Base-by-base conservation (phyloP, 2,888 invertebrate species). In the Sarcophaga carnaria region DNA sequence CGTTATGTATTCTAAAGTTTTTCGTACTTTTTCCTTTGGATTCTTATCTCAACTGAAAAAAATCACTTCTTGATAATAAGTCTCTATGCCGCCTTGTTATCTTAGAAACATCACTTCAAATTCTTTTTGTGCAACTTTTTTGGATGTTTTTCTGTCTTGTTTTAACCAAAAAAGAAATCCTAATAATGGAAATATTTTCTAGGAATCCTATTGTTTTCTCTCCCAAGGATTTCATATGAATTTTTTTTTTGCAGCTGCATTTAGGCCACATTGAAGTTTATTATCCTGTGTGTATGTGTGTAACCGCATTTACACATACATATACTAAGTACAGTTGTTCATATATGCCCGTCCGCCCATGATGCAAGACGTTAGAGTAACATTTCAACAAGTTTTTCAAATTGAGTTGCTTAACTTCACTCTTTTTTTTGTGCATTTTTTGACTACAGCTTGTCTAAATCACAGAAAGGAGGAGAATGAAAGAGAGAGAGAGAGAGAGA, bases 341-440 rank as follows among this genome's bases (percentile, higher is more conserved):
- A 37, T 37, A 37, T 37, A 37, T 37, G 37, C 10, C 37, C 37
- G 37, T 37, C 37, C 22, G 62, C 62, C n/a, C n/a, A n/a, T n/a
- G n/a, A 66, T 66, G 66, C 74, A 72, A 67, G 62, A 76, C 59
- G 76, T 63, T 69, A 76, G 62, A 64, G 82, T 66, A 78, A 74
- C 54, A 66, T 83, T 78, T 83, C 83, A 78, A 83, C 77, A 83
- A 78, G 78, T 83, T 71, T 74, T 49, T 45, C n/a, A 14, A 25
- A 66, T 63, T 67, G 17, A 67, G 54, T 54, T 54, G 54, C 54
- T 54, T 17, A 47, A 47, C n/a, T 20, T 45, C 8, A 11, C 47
- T 37, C 17, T 64, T 45, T 12, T 76, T 12, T 54, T 20, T 37
- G 11, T n/a, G 62, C 27, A 22, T 70, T 71, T 64, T 60, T 78